These are phyloP conservation scores for Amphipyra berbera DNA, from an alignment of 2,888 invertebrate genomes.

Conservation along the genomic window DNA sequence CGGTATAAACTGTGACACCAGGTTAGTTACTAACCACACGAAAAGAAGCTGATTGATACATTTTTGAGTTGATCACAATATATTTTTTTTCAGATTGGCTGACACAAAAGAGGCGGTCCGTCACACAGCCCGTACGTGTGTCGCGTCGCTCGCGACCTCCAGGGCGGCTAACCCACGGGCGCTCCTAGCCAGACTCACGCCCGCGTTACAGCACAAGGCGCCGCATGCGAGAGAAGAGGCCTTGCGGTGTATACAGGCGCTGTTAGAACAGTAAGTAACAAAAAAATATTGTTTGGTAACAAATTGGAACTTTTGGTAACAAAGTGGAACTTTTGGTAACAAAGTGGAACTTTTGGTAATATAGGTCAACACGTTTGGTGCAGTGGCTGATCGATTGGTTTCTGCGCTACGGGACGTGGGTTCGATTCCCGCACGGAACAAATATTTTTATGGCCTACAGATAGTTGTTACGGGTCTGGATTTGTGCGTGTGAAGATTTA, in stretches of 20 bases:
- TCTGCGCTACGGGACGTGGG: no score
- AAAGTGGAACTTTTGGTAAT: no score
- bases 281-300: neutral
- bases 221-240: constrained; percentile 97
- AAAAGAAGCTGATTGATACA: no score
- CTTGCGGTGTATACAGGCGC: constrained; percentile 94
- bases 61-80: no score
- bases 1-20: no score
- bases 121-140: constrained; percentile 76
- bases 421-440: no score
- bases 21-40: no score
- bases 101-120: constrained; percentile 86
- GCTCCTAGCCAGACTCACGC: constrained; percentile 78
- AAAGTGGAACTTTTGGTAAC: neutral
- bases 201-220: constrained; percentile 96
- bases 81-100: constrained; percentile 72
- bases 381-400: no score
- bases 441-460: no score
- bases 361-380: no score
- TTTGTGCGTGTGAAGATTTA: no score
- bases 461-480: no score
- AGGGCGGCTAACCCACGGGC: constrained; percentile 78
- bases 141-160: constrained; percentile 73
- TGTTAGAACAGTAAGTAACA: constrained; percentile 93
- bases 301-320: neutral